phyloP scores from a whole-genome alignment of 23 tunicate species.

The Phallusia fumigata region DNA sequence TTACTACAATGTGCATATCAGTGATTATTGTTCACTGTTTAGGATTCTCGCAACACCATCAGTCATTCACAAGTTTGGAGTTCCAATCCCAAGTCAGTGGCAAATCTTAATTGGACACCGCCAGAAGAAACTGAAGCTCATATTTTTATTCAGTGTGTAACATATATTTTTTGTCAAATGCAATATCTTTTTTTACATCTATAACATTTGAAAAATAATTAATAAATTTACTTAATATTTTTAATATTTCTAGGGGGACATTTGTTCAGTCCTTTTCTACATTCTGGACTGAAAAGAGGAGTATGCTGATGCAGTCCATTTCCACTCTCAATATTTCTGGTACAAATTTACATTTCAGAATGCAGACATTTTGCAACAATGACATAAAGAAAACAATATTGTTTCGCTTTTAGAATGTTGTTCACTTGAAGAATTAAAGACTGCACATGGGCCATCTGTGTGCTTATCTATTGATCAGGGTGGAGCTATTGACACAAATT shows the following conservation, averaged over 20 bases:
- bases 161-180: neutral
- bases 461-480: neutral
- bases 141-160: neutral
- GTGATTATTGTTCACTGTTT: no score
- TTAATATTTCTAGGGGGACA: neutral
- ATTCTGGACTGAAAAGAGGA: neutral
- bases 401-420: neutral
- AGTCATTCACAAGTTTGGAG: slow-evolving; percentile 8
- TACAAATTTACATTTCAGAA: neutral
- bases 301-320: neutral
- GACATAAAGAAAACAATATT: neutral
- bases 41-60: neutral
- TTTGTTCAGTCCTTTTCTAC: neutral
- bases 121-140: neutral
- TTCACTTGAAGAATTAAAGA: neutral
- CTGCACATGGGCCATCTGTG: neutral
- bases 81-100: neutral
- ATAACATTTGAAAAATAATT: no score
- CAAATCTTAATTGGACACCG: neutral
- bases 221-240: neutral
- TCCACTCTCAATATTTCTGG: neutral
- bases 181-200: neutral
- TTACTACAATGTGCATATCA: no score
- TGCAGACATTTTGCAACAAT: neutral
- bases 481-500: neutral